A percentile compares a stretch with the other conserved stretches of the same genome.
Evolutionary conservation across 2,797 vertebrate species (phyloP).

Genomic region (Erethizon dorsatum): DNA sequence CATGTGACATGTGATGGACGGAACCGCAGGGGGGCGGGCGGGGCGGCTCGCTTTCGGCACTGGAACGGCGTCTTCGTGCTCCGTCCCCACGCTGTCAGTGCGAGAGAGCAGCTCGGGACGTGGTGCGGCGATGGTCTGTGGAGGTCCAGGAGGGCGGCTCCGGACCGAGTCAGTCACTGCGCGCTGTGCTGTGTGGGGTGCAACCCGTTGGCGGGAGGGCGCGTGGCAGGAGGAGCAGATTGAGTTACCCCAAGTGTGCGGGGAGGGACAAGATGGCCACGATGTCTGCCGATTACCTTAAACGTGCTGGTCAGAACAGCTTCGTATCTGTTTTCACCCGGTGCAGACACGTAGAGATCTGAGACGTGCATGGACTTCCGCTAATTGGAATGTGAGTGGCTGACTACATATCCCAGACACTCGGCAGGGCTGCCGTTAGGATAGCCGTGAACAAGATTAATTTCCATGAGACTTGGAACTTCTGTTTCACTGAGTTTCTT

Average conservation of each 20-base stretch:
- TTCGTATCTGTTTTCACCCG: slow-evolving; percentile 55
- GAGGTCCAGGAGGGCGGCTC: no score
- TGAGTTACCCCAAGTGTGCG: background rate
- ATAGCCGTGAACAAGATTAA: slow-evolving; percentile 60
- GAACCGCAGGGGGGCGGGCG: no score
- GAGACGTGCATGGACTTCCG: slow-evolving; percentile 60
- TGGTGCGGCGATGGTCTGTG: background rate
- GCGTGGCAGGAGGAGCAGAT: background rate
- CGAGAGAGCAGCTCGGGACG: no score
- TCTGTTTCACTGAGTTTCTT: slow-evolving; percentile 69
- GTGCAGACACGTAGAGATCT: slow-evolving; percentile 42
- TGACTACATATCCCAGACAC: slow-evolving; percentile 60
- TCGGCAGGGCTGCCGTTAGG: slow-evolving; percentile 24
- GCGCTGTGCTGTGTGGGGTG: background rate
- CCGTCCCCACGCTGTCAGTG: no score
- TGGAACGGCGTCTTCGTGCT: no score
- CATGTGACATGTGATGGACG: no score
- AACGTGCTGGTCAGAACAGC: slow-evolving; percentile 20
- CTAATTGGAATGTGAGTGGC: slow-evolving; percentile 62
- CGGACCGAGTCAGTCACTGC: slow-evolving; percentile 58
- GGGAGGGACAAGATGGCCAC: background rate
- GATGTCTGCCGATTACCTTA: slow-evolving; percentile 47
- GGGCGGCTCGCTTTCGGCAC: no score
- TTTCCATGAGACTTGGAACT: slow-evolving; percentile 16
- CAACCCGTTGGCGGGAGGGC: slow-evolving; percentile 66